Evolutionary conservation across 2,888 invertebrate species (phyloP).

Genomic region (Geotrupes spiniger): DNA sequence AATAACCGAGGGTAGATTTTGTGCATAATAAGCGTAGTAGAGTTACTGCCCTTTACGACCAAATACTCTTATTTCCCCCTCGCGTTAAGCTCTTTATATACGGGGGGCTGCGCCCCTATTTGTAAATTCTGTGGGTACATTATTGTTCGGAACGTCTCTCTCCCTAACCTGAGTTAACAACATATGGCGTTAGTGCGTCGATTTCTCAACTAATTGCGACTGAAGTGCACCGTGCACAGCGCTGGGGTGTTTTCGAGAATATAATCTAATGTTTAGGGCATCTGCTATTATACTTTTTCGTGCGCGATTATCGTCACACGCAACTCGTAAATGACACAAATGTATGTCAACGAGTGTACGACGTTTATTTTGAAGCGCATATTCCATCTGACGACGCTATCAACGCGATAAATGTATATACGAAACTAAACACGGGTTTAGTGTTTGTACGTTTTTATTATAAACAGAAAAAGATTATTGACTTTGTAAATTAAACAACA

Average conservation of each 20-base stretch:
- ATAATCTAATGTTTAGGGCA: conserved; percentile 8
- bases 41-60: conserved; percentile 5
- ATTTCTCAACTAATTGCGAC: conserved; percentile 5
- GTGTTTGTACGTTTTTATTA: conserved; percentile 5
- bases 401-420: background rate
- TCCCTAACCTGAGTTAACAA: conserved; percentile 17
- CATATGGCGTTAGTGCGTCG: conserved; percentile 5
- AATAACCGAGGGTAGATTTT: conserved; percentile 16
- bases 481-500: conserved; percentile 10
- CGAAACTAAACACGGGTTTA: too few species aligned
- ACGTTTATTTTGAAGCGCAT: background rate
- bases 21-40: conserved; percentile 21
- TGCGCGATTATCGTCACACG: too few species aligned
- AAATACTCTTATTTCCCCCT: conserved; percentile 10
- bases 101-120: conserved; percentile 23
- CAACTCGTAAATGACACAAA: too few species aligned
- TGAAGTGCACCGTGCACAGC: background rate
- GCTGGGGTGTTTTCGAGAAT: conserved; percentile 9
- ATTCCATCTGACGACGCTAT: conserved; percentile 1
- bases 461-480: conserved; percentile 9
- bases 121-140: conserved; percentile 31
- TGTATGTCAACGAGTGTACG: too few species aligned
- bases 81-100: conserved; percentile 20
- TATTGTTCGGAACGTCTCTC: conserved; percentile 24
- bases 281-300: too few species aligned